Base-by-base conservation (phyloP, 2,113 vertebrate genomes). In the Strigops habroptila region DNA sequence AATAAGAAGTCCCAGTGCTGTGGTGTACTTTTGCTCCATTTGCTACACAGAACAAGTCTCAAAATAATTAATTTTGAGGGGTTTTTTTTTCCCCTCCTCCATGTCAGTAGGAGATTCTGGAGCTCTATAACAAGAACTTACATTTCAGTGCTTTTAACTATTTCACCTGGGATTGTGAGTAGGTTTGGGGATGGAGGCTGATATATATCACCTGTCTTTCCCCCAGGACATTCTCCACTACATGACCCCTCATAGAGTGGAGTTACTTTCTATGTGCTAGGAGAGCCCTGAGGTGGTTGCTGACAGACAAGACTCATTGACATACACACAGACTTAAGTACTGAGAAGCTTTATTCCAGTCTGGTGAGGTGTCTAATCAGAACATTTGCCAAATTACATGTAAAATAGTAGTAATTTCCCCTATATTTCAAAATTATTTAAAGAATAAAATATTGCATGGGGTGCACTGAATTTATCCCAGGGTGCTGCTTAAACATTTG, bases 131-230 rank as follows among this genome's bases (percentile, higher is more conserved):
- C 25, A 35, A 44, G 18, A 71, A 30, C 11, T 76, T 39, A 48
- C 5, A 62, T 60, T 60, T 83, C 33, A 82, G 9, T 0, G 0
- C 8, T 71, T 51, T 69, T 51, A 74, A 23, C 28, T 77, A 6
- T 81, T 86, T 71, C 25, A 39, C 22, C 41, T 74, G 27, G 46
- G 31, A 27, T 33, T 79, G 22, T 41, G 57, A 27, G 35, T 65
- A 52, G 31, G 14, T 73, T 62, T 78, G 27, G 63, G 12, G 27
- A 52, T 37, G 35, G 33, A 79, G 44, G 44, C 9, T 48, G 43
- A 35, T 44, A 33, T 13, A 0, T 49, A 11, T 60, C 14, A 16
- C 22, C n/a, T 73, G 39, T 62, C 49, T 52, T 85, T 85, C 23
- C 12, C 22, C 6, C 12, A 24, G 41, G 33, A 57, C 1, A 4